Conservation (phyloP, 1,140 invertebrate genomes). For the Drosophila kurseongensis region DNA sequence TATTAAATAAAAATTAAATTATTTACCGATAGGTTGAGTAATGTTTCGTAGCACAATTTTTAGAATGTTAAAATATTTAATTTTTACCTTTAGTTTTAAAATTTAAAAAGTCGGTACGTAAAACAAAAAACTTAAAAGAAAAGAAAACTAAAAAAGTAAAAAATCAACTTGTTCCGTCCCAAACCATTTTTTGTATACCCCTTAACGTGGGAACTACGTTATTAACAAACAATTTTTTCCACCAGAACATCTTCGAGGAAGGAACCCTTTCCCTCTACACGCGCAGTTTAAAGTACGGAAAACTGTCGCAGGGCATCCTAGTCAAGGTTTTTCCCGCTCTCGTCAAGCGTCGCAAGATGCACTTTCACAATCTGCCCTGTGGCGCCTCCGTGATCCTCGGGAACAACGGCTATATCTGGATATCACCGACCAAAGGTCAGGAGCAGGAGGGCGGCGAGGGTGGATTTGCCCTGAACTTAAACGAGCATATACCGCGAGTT, state of each 20-base stretch:
- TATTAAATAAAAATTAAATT: too few species aligned
- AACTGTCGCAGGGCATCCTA: constrained; percentile 94
- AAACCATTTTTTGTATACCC: too few species aligned
- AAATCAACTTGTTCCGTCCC: too few species aligned
- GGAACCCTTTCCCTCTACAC: constrained; percentile 97
- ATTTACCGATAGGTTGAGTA: too few species aligned
- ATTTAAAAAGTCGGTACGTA: too few species aligned
- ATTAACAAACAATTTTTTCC: too few species aligned
- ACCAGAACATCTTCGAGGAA: constrained; percentile 94
- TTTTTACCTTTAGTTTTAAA: too few species aligned
- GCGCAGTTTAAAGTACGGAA: constrained; percentile 98
- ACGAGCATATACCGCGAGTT: constrained; percentile 87
- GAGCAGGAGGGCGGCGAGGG: constrained; percentile 90
- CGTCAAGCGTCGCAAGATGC: constrained; percentile 96
- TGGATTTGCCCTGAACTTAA: constrained; percentile 93
- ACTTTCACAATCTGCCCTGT: constrained; percentile 97
- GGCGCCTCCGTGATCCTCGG: constrained; percentile 97
- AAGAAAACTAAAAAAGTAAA: too few species aligned
- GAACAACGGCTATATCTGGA: constrained; percentile 99
- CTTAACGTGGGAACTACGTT: too few species aligned
- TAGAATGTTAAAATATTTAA: too few species aligned
- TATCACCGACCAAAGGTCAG: constrained; percentile 89
- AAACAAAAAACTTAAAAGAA: too few species aligned
- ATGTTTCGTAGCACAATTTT: too few species aligned
- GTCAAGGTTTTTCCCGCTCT: constrained; percentile 97